phyloP scores from a whole-genome alignment of 2,113 vertebrate genomes.

The Nestor notabilis region DNA sequence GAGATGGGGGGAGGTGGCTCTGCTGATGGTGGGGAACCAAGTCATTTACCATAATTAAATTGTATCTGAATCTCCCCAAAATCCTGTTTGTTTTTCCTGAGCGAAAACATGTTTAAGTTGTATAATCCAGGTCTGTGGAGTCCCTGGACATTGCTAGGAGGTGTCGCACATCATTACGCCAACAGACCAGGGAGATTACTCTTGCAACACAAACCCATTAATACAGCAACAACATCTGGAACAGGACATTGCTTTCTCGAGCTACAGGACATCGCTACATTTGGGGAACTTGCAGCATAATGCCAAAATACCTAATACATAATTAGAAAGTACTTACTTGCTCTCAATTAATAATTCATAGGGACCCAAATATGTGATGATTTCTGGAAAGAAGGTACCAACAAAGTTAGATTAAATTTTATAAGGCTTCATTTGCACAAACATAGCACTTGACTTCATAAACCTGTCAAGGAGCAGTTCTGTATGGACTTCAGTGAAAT shows the following conservation, averaged over 20 bases:
- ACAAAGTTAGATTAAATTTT: neutral
- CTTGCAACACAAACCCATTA: neutral
- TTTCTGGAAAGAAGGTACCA: neutral
- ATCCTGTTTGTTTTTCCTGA: neutral
- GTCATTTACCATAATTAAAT: neutral
- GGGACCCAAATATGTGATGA: neutral
- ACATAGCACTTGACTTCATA: neutral
- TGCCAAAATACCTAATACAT: neutral
- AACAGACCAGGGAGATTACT: neutral
- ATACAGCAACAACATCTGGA: slow-evolving; percentile 1
- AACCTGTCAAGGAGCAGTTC: neutral
- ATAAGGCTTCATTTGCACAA: neutral
- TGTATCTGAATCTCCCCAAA: neutral
- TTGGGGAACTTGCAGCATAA: neutral
- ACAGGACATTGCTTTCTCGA: slow-evolving; percentile 9
- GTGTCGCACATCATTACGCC: neutral
- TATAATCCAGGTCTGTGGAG: neutral
- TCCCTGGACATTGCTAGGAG: neutral
- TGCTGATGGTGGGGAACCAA: neutral
- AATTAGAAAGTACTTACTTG: neutral
- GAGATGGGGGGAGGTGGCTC: neutral
- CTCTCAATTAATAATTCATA: neutral
- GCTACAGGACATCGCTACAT: neutral
- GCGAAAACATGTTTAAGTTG: neutral
- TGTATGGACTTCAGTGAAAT: slow-evolving; percentile 34